These are phyloP conservation scores for Heterotis niloticus DNA, from an alignment of 2,113 vertebrate genomes.

Conservation along the genomic window DNA sequence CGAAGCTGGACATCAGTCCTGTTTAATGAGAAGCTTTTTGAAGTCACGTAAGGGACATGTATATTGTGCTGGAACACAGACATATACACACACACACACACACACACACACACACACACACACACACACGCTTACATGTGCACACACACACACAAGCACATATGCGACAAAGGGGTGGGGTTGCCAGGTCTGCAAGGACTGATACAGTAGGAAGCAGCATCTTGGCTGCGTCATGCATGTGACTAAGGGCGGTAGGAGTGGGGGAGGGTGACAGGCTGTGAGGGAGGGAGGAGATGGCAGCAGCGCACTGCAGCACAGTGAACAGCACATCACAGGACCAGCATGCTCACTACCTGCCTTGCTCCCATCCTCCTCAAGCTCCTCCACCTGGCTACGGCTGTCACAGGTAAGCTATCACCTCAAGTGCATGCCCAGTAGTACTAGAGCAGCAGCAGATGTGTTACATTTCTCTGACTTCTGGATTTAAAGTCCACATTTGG, in stretches of 20 bases:
- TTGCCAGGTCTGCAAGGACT: not conserved
- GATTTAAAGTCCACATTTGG: not conserved
- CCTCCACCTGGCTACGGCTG: not conserved
- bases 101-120: no score
- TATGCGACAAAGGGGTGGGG: not conserved
- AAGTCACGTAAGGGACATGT: no score
- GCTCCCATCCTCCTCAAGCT: not conserved
- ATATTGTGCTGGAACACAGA: no score
- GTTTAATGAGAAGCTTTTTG: no score
- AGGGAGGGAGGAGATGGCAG: not conserved
- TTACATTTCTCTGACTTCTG: not conserved
- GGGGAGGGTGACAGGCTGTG: not conserved
- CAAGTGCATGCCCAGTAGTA: not conserved
- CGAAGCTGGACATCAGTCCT: no score
- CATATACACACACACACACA: no score
- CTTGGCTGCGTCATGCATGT: not conserved
- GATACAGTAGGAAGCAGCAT: not conserved
- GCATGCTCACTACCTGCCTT: not conserved
- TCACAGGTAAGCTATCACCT: slow-evolving; percentile 12
- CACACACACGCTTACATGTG: no score
- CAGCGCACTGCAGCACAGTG: slow-evolving; percentile 2
- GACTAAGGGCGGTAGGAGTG: not conserved
- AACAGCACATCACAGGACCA: not conserved
- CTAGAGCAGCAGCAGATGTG: not conserved
- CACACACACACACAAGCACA: no score